Base-by-base conservation (phyloP, 1,140 invertebrate species). In the Patella vulgata region DNA sequence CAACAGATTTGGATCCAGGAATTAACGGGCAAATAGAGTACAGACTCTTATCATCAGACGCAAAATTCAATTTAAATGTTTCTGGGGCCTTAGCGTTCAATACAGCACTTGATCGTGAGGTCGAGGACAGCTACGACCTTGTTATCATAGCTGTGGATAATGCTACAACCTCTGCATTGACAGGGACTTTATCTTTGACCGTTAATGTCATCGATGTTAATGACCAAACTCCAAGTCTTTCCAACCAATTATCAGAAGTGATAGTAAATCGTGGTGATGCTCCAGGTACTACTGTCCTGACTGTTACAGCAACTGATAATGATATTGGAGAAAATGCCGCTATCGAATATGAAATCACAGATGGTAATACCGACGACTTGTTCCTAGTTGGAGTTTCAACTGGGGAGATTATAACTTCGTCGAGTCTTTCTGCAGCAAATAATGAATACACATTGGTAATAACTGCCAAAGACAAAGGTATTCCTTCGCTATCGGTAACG, bases 131-230 rank as follows among this genome's bases (percentile, higher is more conserved):
- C 6, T 93, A 96, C 78, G 89, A 89, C 1, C 84, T 97, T 4
- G 85, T 92, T 51, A 90, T 97, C 58, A 89, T 89, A 33, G 95
- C 94, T 1, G 86, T 88, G 50, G 96, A 98, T 85, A 88, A 88
- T 6, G 93, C 92, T 8, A 85, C 85, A 12, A 91, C 91, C 9
- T 85, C 85, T 14, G 91, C 91, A 17, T 87, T 93, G 28, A 90
- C 89, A 3, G 88, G 92, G 19, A 96, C 93, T 79, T 85, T 96
- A 43, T 95, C 91, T 27, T 86, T 97, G 30, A 87, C 90, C 30
- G 89, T 97, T 1, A 93, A 95, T 78, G 94, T 97, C 3, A 93
- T 96, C 90, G 78, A 81, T 63, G 71, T 77, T 0, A 81, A 81
- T 58, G 79, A 81, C 52, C 78, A 80, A 59, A 23, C 47, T 3